Base-by-base conservation (phyloP, 2,113 vertebrate species). In the Planiliza haematocheilus region DNA sequence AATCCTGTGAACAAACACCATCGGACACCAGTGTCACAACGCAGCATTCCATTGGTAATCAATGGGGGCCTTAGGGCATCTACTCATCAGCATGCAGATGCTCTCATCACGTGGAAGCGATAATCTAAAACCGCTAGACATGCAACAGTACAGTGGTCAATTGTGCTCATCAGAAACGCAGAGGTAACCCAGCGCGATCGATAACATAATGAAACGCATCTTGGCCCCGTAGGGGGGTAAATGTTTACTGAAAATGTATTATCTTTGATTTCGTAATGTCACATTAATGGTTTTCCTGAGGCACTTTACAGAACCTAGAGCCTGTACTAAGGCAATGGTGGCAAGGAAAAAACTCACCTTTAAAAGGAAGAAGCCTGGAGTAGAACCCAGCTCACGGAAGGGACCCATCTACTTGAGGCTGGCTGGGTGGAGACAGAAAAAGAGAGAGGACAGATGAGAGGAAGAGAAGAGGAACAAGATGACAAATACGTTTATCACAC, bases 1-100 rank as follows among this genome's bases (percentile, higher is more conserved):
- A 63, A 84, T 81, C 45, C 66, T 64, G 53, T 61, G 71, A 57
- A 70, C 70, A 87, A 88, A 79, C 64, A 74, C 42, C 65, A 74
- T 64, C 73, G 72, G 66, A 75, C 38, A 1, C 10, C 70, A 34
- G 55, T 1, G n/a, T 69, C 46, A 45, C 73, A 59, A 58, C 13
- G 52, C 24, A 2, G 24, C 18, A 7, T 42, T 63, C 41, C 36
- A 83, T 77, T 55, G 79, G 58, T 72, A 89, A 91, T 92, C 88
- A 77, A 89, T 90, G 60, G 13, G 49, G 66, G 81, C 88, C 81
- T 18, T 30, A 70, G 81, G 85, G 77, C 82, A 38, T 58, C 69
- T 24, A 61, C 59, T 59, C 75, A 84, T 81, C 42, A 16, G 41
- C 51, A 83, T 52, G 64, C 76, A 77, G 69, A 82, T 79, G 75